phyloP scores from a whole-genome alignment of 2,797 vertebrate species.

The Gobio occitaniae region DNA sequence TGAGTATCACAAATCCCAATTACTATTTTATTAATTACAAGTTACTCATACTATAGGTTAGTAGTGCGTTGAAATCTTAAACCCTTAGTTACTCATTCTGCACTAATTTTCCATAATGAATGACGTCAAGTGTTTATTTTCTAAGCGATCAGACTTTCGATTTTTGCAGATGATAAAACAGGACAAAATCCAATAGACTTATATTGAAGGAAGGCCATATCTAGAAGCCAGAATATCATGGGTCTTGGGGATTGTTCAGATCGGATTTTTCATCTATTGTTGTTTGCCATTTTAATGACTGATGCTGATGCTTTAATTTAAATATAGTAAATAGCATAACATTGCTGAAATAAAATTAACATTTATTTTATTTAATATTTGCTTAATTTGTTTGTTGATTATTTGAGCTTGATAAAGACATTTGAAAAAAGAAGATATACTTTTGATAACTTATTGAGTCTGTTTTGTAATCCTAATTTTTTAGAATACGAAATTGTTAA shows the following conservation, averaged over 20 bases:
- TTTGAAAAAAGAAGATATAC: neutral
- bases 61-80: neutral
- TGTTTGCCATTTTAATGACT: neutral
- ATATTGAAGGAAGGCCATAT: neutral
- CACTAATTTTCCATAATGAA: neutral
- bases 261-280: neutral
- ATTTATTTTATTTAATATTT: neutral
- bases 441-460: neutral
- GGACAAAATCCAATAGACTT: neutral
- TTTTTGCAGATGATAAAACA: neutral
- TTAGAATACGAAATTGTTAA: neutral
- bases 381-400: neutral
- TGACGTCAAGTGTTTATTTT: neutral
- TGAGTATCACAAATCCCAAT: slow-evolving; percentile 61
- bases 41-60: neutral
- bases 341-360: neutral
- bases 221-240: neutral
- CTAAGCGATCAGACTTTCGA: neutral
- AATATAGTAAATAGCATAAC: neutral
- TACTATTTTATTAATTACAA: neutral
- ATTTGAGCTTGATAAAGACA: neutral
- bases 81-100: neutral
- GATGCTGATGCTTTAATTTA: neutral
- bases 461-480: neutral
- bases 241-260: neutral